Percentiles rank a stretch among this genome's conserved stretches.
Conservation (phyloP, 2,888 invertebrate species). For the Oxytorus armatus region DNA sequence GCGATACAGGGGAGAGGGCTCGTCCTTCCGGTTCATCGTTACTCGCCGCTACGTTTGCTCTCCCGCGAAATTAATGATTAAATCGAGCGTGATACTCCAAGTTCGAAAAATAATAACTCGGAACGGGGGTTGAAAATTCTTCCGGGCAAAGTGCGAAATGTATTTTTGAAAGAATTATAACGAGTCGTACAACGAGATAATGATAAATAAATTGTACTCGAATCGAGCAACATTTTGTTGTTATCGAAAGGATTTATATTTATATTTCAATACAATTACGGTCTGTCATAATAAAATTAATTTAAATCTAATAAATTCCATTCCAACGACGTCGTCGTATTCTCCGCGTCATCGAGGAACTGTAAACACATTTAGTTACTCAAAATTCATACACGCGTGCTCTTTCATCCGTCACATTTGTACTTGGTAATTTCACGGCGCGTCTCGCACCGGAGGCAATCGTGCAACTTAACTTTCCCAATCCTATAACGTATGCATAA, state of each 20-base stretch:
- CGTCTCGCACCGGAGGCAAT: not conserved
- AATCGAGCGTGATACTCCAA: conserved; percentile 7
- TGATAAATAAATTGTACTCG: not conserved
- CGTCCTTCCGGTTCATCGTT: conserved; percentile 45
- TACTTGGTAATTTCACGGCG: not conserved
- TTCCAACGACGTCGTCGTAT: not conserved
- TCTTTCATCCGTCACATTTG: conserved; percentile 6
- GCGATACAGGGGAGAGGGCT: conserved; percentile 14
- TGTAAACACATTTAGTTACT: not conserved
- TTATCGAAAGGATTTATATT: not conserved
- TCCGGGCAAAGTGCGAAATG: not conserved
- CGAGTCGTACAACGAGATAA: not conserved
- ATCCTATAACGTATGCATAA: not conserved
- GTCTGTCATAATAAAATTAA: not conserved
- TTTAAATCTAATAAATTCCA: not conserved
- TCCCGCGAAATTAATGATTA: conserved; percentile 29
- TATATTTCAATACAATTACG: not conserved
- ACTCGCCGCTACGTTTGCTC: conserved; percentile 26
- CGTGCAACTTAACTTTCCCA: conserved; percentile 15
- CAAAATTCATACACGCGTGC: conserved; percentile 18
- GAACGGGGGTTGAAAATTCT: conserved; percentile 14
- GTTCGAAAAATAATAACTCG: conserved; percentile 23
- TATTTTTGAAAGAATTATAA: not conserved
- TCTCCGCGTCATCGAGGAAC: not conserved
- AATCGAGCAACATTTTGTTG: not conserved